Base-by-base conservation (phyloP, 1,140 invertebrate species). In the Amyelois transitella region DNA sequence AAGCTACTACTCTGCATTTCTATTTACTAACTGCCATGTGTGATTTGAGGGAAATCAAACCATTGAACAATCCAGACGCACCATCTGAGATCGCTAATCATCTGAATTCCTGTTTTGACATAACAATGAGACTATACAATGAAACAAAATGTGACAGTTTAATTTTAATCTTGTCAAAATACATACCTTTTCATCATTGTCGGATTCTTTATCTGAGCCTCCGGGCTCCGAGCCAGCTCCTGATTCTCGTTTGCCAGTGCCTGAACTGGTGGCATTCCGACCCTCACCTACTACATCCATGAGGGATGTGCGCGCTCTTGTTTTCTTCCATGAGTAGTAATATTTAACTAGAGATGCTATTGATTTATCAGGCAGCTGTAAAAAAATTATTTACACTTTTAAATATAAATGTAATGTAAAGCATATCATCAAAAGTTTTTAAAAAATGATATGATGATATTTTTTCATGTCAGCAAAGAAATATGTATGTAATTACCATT, bases 281-380 rank as follows among this genome's bases (percentile, higher is more conserved):
- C 79, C 77, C 61, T 88, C 85, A 57, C 81, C 64, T n/a, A 81
- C 82, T 17, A 77, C 80, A 86, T 99, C 97, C 95, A 99, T 98
- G 18, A 98, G 88, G 75, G 96, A 98, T 48, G 94, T 97, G 47
- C 96, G 91, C 68, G 94, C 94, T 75, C 96, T 90, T 8, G 96
- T 97, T 78, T 99, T 99, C 81, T 99, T 99, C 97, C 97, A 99
- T 67, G 96, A 97, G 80, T 99, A 99, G 84, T 99, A 99, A 88
- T 98, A 99, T 86, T 98, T 98, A 0, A 99, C 97, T 65, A 99
- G 89, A 72, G 95, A 96, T 20, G 97, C 96, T 69, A 99, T 98
- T 45, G 96, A 96, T 89, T 99, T 99, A 77, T 99, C 97, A 47
- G 97, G 98, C 66, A 99, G 70, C 81, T 85, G 66, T 60, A 53